These are phyloP conservation scores for Cynopterus sphinx DNA, from an alignment of 2,797 vertebrate species.

Conservation along the genomic window DNA sequence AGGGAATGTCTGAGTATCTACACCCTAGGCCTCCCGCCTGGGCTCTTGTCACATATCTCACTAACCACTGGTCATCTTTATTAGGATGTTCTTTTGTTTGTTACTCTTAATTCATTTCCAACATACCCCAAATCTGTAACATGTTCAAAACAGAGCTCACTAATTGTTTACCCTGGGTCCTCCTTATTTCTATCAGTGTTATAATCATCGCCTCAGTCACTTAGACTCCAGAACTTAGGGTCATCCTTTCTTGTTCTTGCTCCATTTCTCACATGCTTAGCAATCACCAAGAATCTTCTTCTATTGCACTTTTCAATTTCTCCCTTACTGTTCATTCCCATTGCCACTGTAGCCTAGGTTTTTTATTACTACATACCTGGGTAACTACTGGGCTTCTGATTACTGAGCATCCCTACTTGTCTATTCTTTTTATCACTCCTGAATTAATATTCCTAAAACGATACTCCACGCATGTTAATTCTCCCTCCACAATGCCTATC, in stretches of 20 bases:
- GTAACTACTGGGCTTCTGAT: background rate
- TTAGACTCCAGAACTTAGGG: background rate
- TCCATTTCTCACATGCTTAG: background rate
- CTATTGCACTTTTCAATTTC: background rate
- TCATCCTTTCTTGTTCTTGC: background rate
- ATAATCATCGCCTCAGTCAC: background rate
- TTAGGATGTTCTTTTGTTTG: background rate
- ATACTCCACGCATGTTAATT: background rate
- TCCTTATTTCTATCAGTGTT: background rate
- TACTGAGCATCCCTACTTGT: background rate
- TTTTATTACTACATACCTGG: background rate
- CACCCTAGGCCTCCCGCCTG: background rate
- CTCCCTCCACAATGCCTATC: background rate
- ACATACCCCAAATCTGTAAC: background rate
- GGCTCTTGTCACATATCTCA: background rate
- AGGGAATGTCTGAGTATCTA: background rate
- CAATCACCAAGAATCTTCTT: background rate
- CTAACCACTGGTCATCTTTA: background rate
- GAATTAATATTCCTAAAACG: background rate
- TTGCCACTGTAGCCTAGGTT: background rate
- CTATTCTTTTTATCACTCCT: background rate
- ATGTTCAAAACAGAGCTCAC: background rate
- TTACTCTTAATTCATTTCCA: background rate
- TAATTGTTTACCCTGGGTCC: background rate
- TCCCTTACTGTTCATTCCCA: background rate